Base-by-base conservation (phyloP, 1,140 invertebrate genomes). In the Stegodyphus dumicola region DNA sequence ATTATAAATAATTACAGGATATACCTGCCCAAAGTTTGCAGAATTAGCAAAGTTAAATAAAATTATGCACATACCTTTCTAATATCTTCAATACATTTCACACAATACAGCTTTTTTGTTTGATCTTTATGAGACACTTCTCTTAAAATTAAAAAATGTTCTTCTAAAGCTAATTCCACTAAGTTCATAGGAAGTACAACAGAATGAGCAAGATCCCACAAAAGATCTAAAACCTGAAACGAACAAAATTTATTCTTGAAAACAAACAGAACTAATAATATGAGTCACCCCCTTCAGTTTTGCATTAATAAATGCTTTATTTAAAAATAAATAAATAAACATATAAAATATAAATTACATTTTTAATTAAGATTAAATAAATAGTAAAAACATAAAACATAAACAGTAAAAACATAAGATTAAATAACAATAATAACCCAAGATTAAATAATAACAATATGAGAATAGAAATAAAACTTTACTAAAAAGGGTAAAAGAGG, bases 31-130 rank as follows among this genome's bases (percentile, higher is more conserved):
- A 33, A 33, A 33, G 33, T 33, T 33, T 33, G 33, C 3, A 33
- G 33, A 33, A 33, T 33, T 33, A 33, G 3, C 33, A 33, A 33
- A 33, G 33, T 33, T 33, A 33, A 33, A 33, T 1, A 33, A 33
- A 1, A 33, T 33, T 33, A 33, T 33, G 48, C 2, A 69, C 52
- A 17, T 71, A 87, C 91, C 88, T 92, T 91, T 88, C 91, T 92
- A 56, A 93, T 92, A 87, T 92, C 91, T 56, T 92, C 92, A 6
- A 93, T 90, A 89, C 92, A 93, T 85, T 91, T 92, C 48, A 89
- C 88, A 18, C 92, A 90, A 88, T 92, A 93, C 17, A 89, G 89
- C 85, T 91, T 89, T 76, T 92, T 91, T 70, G 91, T 90, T 83
- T 91, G 90, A 81, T 92, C 91, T 88, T 92, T 92, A 13, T 91